phyloP scores from a whole-genome alignment of 2,888 invertebrate species.

The Geophilus truncorum region DNA sequence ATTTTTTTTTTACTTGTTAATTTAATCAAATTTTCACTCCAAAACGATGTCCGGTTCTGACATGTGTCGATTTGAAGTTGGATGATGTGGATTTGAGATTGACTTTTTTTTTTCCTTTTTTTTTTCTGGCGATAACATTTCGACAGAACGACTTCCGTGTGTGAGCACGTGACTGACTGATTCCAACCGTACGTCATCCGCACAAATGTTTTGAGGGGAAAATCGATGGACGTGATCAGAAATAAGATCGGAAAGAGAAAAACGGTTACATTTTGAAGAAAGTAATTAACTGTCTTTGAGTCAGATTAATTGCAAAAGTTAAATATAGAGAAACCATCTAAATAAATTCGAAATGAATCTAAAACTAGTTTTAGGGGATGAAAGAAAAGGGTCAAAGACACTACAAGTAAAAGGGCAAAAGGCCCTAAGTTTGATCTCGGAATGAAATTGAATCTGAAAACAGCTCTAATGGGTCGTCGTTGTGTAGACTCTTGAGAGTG shows the following conservation, averaged over 20 bases:
- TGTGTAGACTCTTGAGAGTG: not conserved
- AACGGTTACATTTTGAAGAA: not conserved
- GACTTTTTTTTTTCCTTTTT: not conserved
- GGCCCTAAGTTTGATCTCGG: not conserved
- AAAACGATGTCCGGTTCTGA: not conserved
- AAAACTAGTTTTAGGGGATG: no score
- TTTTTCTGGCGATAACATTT: not conserved
- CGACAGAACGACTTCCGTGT: not conserved
- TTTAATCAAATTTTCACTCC: no score
- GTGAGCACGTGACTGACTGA: not conserved
- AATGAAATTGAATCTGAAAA: not conserved
- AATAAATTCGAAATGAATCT: no score
- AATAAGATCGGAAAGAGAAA: slow-evolving; percentile 9
- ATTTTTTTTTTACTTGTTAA: no score
- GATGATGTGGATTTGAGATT: not conserved
- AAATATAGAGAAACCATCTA: no score
- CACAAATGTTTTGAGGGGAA: not conserved
- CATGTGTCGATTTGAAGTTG: not conserved
- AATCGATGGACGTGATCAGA: slow-evolving; percentile 18
- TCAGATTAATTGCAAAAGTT: slow-evolving; percentile 18
- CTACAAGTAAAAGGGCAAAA: not conserved
- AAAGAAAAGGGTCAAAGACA: no score
- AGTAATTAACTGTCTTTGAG: slow-evolving; percentile 5
- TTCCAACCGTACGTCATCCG: not conserved
- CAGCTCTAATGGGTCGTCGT: not conserved